Evolutionary conservation across 2,888 invertebrate species (phyloP), one percentile per base, ranked within the genome.

Genomic region (Sminthurinus aureus): DNA sequence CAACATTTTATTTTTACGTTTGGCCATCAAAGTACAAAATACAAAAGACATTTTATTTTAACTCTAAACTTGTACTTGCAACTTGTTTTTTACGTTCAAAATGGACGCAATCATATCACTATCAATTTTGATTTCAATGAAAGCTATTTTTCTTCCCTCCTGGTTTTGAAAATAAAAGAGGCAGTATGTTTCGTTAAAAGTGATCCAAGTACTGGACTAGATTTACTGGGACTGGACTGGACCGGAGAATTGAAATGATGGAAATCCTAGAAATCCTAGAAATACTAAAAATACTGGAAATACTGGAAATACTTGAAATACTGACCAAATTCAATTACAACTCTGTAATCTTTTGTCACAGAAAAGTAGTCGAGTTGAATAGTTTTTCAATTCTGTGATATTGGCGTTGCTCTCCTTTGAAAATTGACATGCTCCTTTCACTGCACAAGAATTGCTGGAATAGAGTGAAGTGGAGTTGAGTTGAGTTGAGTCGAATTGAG

Each of bases 301-400:
- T n/a, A n/a, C n/a, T 3, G 71, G 22, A 71, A 22, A 71, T 20
- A 4, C 11, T 78, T 20, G 15, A 66, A 38, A 24, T 15, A 78
- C 58, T 77, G 78, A 78, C 76, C 52, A 77, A 77, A 77, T 77
- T 77, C 76, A 77, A 77, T 77, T 77, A 58, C 58, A 58, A 77
- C 58, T 58, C 58, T 24, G 4, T 52, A 20, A 22, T 71, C 71
- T 67, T 11, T 67, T 18, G 18, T 64, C 64, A 2, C 64, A 64
- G 64, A 64, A 15, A 64, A n/a, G 9, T 15, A 64, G 64, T 4
- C 18, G 1, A 64, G 64, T 8, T 3, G 3, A 38, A 6, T n/a
- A n/a, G n/a, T n/a, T n/a, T n/a, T 38, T 38, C 38, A 38, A 38
- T 38, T 38, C 38, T 38, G 1, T 38, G 38, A 38, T 38, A 38